These are phyloP conservation scores for Anthopleura sola DNA, from an alignment of 64 coral and sea anemone species.

Conservation along the genomic window DNA sequence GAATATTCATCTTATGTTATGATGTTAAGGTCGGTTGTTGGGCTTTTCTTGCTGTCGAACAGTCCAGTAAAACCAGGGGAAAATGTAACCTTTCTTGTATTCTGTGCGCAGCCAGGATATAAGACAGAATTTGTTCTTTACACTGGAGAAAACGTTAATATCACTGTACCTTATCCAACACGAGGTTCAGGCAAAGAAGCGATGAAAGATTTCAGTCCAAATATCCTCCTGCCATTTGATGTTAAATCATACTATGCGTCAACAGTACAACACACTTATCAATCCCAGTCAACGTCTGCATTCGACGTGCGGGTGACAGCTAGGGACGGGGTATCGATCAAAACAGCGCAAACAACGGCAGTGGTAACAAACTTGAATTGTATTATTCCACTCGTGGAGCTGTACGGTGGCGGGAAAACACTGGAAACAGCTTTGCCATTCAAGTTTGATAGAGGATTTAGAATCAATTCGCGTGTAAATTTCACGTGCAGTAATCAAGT, in stretches of 20 bases:
- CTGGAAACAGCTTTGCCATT: neutral
- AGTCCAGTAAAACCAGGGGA: conserved; percentile 36
- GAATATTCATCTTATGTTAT: conserved; percentile 1
- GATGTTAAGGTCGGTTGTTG: conserved; percentile 40
- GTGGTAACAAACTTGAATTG: conserved; percentile 51
- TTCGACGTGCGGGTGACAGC: conserved; percentile 40
- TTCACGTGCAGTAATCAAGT: conserved; percentile 27
- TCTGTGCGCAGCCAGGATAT: conserved; percentile 60
- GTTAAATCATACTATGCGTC: conserved; percentile 15
- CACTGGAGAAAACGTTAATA: conserved; percentile 26
- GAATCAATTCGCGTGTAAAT: conserved; percentile 52
- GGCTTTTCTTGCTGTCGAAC: conserved; percentile 49
- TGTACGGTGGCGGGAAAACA: conserved; percentile 54
- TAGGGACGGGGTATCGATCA: conserved; percentile 57
- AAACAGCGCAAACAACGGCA: conserved; percentile 41
- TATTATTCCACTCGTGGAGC: conserved; percentile 22
- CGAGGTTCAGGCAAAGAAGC: neutral
- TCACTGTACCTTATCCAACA: conserved; percentile 17
- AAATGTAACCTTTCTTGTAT: conserved; percentile 56
- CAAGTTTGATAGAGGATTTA: conserved; percentile 41
- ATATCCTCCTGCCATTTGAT: conserved; percentile 52
- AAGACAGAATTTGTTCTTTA: conserved; percentile 59
- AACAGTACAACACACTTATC: conserved; percentile 38
- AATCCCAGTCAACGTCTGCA: neutral
- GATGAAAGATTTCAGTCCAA: neutral